Conservation (phyloP, 2,113 vertebrate species). For the Crotalus viridis region DNA sequence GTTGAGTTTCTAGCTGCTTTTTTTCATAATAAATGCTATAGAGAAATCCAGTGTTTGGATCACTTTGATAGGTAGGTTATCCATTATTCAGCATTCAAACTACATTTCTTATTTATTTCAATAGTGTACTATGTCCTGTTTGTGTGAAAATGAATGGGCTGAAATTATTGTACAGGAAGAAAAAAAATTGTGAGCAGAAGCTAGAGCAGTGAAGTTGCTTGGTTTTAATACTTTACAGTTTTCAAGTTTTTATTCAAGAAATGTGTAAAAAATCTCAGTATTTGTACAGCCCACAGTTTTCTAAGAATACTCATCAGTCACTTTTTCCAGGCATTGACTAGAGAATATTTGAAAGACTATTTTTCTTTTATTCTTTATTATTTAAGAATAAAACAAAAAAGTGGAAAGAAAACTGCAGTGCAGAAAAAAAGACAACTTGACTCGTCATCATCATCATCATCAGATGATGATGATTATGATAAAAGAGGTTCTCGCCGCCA, state of each 20-base stretch:
- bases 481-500: conserved; percentile 91
- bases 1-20: not conserved
- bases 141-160: not conserved
- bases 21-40: not conserved
- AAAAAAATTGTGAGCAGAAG: not conserved
- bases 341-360: conserved; percentile 3
- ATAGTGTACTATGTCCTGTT: not conserved
- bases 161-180: not conserved
- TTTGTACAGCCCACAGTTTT: not conserved
- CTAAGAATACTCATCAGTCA: not conserved
- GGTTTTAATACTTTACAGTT: not conserved
- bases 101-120: not conserved
- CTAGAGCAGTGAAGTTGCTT: not conserved
- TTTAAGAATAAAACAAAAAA: conserved; percentile 84
- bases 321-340: not conserved
- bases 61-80: not conserved
- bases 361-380: conserved; percentile 22
- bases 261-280: not conserved
- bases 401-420: conserved; percentile 83
- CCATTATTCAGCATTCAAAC: not conserved
- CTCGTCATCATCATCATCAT: conserved; percentile 65
- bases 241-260: not conserved
- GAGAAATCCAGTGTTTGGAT: not conserved
- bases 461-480: conserved; percentile 77
- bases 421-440: conserved; percentile 82